phyloP scores from a whole-genome alignment of 2,797 vertebrate species.

The Orientallactaga sibirica region DNA sequence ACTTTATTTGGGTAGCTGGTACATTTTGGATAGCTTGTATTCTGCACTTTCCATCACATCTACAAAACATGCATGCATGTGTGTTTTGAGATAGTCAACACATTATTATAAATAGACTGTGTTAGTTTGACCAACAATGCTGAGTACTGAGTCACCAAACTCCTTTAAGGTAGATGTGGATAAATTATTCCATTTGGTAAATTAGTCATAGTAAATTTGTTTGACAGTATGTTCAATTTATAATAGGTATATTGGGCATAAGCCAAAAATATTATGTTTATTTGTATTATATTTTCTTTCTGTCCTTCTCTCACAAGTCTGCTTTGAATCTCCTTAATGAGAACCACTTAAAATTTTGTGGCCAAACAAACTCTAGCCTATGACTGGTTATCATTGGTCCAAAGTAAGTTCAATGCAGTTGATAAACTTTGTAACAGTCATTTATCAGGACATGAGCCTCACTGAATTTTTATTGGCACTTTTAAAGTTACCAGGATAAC shows the following conservation, averaged over 20 bases:
- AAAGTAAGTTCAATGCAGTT: neutral
- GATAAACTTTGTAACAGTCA: neutral
- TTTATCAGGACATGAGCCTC: neutral
- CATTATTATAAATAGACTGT: neutral
- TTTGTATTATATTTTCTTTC: neutral
- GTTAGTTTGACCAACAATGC: neutral
- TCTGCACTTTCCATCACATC: no score
- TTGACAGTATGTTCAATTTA: neutral
- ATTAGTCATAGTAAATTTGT: neutral
- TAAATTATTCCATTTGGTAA: neutral
- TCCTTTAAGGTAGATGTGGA: neutral
- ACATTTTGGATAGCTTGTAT: neutral
- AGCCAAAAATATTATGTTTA: no score
- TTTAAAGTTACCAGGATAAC: neutral
- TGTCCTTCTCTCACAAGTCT: no score
- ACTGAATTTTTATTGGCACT: conserved; percentile 17
- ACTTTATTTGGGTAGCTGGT: neutral
- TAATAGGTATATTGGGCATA: neutral
- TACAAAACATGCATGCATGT: neutral
- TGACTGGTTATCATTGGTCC: no score
- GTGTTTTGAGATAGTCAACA: neutral
- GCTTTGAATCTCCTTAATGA: no score
- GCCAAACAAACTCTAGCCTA: no score
- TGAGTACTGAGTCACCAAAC: neutral
- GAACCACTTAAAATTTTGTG: no score